Conservation (phyloP, 2,113 vertebrate genomes). For the Phoenicopterus ruber region DNA sequence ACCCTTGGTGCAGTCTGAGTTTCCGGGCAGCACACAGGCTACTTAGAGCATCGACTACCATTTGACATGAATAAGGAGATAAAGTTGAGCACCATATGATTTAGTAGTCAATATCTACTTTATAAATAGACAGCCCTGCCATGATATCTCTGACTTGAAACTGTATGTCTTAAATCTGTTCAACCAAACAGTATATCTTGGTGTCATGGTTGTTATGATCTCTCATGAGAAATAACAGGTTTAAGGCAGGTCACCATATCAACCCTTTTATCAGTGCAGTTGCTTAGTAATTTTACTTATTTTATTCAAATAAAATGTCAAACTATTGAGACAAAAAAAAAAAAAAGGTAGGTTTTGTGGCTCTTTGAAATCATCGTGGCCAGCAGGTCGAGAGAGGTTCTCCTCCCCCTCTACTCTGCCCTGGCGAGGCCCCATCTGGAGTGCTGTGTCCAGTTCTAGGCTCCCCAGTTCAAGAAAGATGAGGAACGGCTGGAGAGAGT, state of each 20-base stretch:
- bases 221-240: not conserved
- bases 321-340: not conserved
- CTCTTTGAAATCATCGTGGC: not conserved
- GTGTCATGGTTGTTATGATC: not conserved
- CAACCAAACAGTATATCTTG: not conserved
- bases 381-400: no score
- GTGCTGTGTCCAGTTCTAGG: no score
- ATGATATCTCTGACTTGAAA: not conserved
- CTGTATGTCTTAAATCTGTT: not conserved
- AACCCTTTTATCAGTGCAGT: not conserved
- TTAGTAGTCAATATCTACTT: not conserved
- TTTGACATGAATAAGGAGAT: not conserved
- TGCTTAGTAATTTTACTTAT: not conserved
- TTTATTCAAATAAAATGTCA: not conserved
- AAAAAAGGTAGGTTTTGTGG: not conserved
- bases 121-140: not conserved
- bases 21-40: not conserved
- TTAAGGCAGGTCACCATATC: not conserved
- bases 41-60: not conserved
- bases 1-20: not conserved
- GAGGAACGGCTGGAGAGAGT: no score
- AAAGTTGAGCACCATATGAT: not conserved
- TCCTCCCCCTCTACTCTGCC: no score
- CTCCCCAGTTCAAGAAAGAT: no score
- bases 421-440: no score